Conservation (phyloP, 2,888 invertebrate genomes). For the Stenotaenia linearis region DNA sequence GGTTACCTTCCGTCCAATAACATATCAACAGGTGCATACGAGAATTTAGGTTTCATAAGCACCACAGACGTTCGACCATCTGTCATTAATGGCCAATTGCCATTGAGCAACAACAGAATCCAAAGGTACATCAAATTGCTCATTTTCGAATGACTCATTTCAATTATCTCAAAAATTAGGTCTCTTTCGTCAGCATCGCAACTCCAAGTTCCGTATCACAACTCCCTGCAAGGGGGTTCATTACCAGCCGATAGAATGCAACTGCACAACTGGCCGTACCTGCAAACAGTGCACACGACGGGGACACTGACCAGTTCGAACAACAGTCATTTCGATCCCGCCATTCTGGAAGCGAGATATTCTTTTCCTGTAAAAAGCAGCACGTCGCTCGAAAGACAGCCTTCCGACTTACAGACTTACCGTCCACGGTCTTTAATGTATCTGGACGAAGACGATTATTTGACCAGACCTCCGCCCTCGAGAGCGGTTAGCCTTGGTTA, state of each 20-base stretch:
- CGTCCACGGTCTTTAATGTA: slow-evolving; percentile 37
- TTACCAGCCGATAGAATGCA: slow-evolving; percentile 32
- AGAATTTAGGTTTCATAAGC: slow-evolving; percentile 28
- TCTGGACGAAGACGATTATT: slow-evolving; percentile 38
- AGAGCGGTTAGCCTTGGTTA: slow-evolving; percentile 36
- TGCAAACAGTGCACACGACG: not conserved
- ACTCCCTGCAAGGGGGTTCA: slow-evolving; percentile 35
- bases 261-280: slow-evolving; percentile 13
- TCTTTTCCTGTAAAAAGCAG: slow-evolving; percentile 36
- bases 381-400: slow-evolving; percentile 11
- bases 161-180: slow-evolving; percentile 9
- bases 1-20: not conserved
- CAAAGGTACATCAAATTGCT: not conserved
- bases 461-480: slow-evolving; percentile 41
- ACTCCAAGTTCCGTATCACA: slow-evolving; percentile 30
- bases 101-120: slow-evolving; percentile 12
- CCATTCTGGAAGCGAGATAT: slow-evolving; percentile 29
- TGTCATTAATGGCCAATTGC: not conserved
- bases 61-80: slow-evolving; percentile 8
- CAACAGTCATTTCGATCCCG: slow-evolving; percentile 35
- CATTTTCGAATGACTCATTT: not conserved
- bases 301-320: not conserved
- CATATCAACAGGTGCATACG: not conserved
- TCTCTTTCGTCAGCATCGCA: slow-evolving; percentile 36
- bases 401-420: slow-evolving; percentile 24